These are phyloP conservation scores for Elmis aenea DNA, from an alignment of 2,888 invertebrate genomes.

Conservation along the genomic window DNA sequence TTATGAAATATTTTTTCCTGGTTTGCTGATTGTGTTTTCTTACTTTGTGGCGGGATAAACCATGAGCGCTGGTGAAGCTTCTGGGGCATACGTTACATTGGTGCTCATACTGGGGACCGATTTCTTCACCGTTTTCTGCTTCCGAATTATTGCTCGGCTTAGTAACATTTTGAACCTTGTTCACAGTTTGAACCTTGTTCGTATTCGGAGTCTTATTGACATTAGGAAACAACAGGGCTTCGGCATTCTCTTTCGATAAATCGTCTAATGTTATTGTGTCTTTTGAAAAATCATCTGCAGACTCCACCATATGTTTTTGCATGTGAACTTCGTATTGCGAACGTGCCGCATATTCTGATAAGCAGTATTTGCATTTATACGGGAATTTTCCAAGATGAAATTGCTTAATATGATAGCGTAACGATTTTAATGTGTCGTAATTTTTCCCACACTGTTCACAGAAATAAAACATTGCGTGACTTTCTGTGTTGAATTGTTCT, in stretches of 20 bases:
- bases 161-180: too few relatives aligned
- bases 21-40: constrained; percentile 36
- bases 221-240: constrained; percentile 10
- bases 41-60: constrained; percentile 39
- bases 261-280: constrained; percentile 38
- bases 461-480: neutral
- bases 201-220: too few relatives aligned
- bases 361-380: constrained; percentile 39
- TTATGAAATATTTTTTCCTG: constrained; percentile 35
- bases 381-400: constrained; percentile 40
- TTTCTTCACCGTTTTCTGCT: constrained; percentile 4
- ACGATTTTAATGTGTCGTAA: constrained; percentile 32
- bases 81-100: constrained; percentile 35
- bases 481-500: constrained; percentile 7
- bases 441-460: constrained; percentile 38
- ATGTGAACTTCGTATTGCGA: constrained; percentile 33
- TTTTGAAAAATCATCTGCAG: constrained; percentile 22
- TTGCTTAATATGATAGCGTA: constrained; percentile 37
- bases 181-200: too few relatives aligned
- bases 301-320: constrained; percentile 29
- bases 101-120: constrained; percentile 21
- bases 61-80: constrained; percentile 35
- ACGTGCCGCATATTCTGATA: constrained; percentile 32
- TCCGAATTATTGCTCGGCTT: too few relatives aligned
- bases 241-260: constrained; percentile 22